Percentiles rank a stretch among this genome's conserved stretches.
phyloP scores from a whole-genome alignment of 23 tunicate genomes.

The Diplosoma virens region DNA sequence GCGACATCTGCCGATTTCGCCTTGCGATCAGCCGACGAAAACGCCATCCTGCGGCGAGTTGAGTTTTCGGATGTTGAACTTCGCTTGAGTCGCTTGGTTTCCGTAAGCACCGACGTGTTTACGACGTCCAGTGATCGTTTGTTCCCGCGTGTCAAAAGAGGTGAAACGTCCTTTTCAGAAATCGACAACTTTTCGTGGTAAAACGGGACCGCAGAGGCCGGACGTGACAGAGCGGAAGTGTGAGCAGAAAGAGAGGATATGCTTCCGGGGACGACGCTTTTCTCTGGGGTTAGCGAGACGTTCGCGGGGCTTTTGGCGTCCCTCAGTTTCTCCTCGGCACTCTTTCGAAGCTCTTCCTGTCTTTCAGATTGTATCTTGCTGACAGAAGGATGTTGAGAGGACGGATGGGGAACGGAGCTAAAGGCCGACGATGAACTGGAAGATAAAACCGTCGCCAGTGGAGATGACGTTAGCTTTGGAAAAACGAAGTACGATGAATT shows the following conservation, averaged over 20 bases:
- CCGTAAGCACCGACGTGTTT: slow-evolving; percentile 8
- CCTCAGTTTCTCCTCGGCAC: slow-evolving; percentile 37
- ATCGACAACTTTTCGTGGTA: slow-evolving; percentile 24
- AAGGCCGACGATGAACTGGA: slow-evolving; percentile 50
- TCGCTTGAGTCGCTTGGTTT: slow-evolving; percentile 56
- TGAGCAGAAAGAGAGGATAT: slow-evolving; percentile 55
- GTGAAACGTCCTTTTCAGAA: background rate
- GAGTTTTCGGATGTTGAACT: slow-evolving; percentile 31
- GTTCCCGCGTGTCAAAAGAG: slow-evolving; percentile 50
- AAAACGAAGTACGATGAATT: slow-evolving; percentile 13
- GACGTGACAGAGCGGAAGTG: slow-evolving; percentile 15
- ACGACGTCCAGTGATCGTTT: slow-evolving; percentile 68
- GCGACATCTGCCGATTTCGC: slow-evolving; percentile 78
- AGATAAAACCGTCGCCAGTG: slow-evolving; percentile 34
- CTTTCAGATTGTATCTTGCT: background rate
- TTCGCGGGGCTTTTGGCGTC: slow-evolving; percentile 23
- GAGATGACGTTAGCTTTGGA: slow-evolving; percentile 57
- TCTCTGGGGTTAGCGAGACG: slow-evolving; percentile 48
- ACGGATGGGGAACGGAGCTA: slow-evolving; percentile 20
- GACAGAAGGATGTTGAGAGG: background rate
- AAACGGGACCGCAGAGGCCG: slow-evolving; percentile 36
- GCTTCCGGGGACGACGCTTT: slow-evolving; percentile 64
- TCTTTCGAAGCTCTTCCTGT: slow-evolving; percentile 27
- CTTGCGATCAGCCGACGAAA: slow-evolving; percentile 50
- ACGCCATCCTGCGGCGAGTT: slow-evolving; percentile 54